Evolutionary conservation across 1,140 invertebrate species (phyloP).

Genomic region (Musca domestica): DNA sequence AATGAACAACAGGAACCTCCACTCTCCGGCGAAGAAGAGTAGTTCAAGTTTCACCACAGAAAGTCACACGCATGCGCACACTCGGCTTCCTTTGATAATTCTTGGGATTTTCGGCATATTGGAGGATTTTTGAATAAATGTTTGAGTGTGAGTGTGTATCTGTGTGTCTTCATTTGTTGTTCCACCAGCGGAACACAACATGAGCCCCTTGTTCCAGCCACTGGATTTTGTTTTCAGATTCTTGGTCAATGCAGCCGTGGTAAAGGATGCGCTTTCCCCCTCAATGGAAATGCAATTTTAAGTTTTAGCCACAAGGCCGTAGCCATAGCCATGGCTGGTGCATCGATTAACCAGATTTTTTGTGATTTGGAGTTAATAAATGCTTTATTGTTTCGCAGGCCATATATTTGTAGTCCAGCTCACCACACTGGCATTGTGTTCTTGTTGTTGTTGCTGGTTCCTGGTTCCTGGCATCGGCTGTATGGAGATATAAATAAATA

Average conservation of each 20-base stretch:
- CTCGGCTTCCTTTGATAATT: no score
- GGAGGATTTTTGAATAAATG: neutral
- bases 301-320: neutral
- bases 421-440: neutral
- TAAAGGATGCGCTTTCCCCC: neutral
- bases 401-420: neutral
- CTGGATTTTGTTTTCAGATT: neutral
- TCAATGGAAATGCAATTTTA: neutral
- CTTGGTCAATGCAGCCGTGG: neutral
- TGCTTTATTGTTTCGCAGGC: slow-evolving; percentile 20
- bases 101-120: no score
- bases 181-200: neutral
- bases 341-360: slow-evolving; percentile 21
- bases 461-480: neutral
- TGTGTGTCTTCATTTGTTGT: neutral
- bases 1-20: no score
- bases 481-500: slow-evolving; percentile 12
- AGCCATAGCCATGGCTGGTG: neutral
- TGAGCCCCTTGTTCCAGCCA: slow-evolving; percentile 10
- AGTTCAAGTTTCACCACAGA: neutral
- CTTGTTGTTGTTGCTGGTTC: slow-evolving; percentile 6
- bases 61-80: no score
- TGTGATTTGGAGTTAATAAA: slow-evolving; percentile 15
- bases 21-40: neutral
- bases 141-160: neutral